These are phyloP conservation scores for Platycheirus rosarum DNA, from an alignment of 2,888 invertebrate species.

Conservation along the genomic window DNA sequence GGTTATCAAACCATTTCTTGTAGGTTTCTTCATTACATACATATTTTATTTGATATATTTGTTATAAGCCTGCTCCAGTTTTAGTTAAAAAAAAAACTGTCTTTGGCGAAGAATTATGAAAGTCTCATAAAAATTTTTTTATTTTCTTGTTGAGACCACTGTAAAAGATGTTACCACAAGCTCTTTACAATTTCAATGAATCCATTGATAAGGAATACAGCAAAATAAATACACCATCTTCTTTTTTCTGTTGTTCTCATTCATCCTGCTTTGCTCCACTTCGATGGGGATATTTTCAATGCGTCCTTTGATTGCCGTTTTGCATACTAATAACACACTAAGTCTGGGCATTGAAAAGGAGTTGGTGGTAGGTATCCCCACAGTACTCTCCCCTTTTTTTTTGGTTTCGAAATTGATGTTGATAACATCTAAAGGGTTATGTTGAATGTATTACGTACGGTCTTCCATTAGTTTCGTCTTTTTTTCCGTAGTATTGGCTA, in stretches of 20 bases:
- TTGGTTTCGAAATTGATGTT: slow-evolving; percentile 55
- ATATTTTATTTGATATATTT: no score
- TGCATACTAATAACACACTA: slow-evolving; percentile 70
- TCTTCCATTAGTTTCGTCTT: slow-evolving; percentile 18
- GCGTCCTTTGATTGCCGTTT: slow-evolving; percentile 71
- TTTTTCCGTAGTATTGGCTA: slow-evolving; percentile 12
- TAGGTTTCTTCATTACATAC: no score
- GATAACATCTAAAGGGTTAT: slow-evolving; percentile 71
- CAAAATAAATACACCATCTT: slow-evolving; percentile 27
- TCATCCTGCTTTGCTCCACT: background rate
- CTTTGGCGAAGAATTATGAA: no score
- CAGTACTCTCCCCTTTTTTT: slow-evolving; percentile 18
- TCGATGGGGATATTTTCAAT: slow-evolving; percentile 56
- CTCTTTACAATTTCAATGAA: slow-evolving; percentile 50
- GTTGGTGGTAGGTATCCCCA: slow-evolving; percentile 11
- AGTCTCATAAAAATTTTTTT: no score
- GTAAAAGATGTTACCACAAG: slow-evolving; percentile 14
- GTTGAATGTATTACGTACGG: slow-evolving; percentile 37
- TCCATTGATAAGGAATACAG: slow-evolving; percentile 38
- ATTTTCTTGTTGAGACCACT: background rate
- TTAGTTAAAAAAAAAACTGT: no score
- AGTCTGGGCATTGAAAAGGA: slow-evolving; percentile 47
- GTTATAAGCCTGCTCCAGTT: no score
- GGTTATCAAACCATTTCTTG: no score
- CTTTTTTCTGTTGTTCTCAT: slow-evolving; percentile 6